Base-by-base conservation (phyloP, 2,888 invertebrate genomes). In the Idaea straminata region DNA sequence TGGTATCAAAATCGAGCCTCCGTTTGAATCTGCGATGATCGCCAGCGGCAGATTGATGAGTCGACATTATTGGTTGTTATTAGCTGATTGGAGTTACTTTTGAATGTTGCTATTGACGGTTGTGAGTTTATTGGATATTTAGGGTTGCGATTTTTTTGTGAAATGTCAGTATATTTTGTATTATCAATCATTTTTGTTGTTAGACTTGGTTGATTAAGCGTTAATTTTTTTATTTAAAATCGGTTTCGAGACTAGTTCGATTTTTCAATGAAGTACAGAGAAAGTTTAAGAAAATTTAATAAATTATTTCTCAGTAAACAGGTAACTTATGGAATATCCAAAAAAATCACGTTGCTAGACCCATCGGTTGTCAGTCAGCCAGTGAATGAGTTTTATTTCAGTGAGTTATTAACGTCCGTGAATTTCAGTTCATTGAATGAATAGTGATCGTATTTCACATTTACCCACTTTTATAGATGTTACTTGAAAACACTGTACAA, bases 21-120 rank as follows among this genome's bases (percentile, higher is more conserved):
- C 47, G 47, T 13, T 59, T 59, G 59, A 59, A 47, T 67, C 70
- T 64, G 63, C 63, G 16, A 68, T 64, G 66, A 69, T 57, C 62
- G 65, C 59, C 57, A 59, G 66, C 61, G 62, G 35, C 66, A 66
- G 68, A 73, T 70, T 72, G 73, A 74, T 70, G 69, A 64, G 64
- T 65, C 67, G 64, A 62, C 66, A 66, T 69, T 68, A 70, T 69
- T 66, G 67, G 7, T 47, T 47, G 47, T 47, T 47, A 47, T 47
- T 47, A 47, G 47, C 47, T 47, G 47, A 47, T 47, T 47, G 47
- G 47, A 47, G 47, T 13, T 13, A 47, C 47, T 47, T 47, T 47
- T 47, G 47, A 47, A 47, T 47, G 47, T 47, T 47, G 47, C 47
- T 13, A 6, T 47, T 47, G 47, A 10, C 47, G 10, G 47, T 47